Evolutionary conservation across 2,888 invertebrate genomes (phyloP).

Genomic region (Halocaridina rubra): DNA sequence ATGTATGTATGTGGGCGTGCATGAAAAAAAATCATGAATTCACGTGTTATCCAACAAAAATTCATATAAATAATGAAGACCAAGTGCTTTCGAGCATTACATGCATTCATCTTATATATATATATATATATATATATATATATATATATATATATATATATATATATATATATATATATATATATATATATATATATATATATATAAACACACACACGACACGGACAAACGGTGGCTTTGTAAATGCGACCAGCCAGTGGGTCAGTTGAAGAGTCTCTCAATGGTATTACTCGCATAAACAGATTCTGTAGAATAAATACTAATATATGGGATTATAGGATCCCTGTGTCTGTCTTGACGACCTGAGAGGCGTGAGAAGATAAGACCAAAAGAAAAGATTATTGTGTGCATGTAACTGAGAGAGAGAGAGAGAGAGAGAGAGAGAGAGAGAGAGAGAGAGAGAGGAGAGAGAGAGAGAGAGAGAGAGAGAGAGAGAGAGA

Average conservation of each 20-base stretch:
- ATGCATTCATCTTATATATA: background rate
- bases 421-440: too few species aligned
- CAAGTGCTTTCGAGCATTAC: background rate
- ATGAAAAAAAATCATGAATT: background rate
- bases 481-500: background rate
- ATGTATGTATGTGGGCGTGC: background rate
- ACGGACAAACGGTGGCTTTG: background rate
- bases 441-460: background rate
- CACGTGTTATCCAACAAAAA: background rate
- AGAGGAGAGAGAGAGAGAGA: background rate
- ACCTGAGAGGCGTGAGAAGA: background rate
- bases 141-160: too few species aligned
- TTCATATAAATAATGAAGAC: background rate
- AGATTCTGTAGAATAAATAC: too few species aligned
- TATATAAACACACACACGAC: too few species aligned
- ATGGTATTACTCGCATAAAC: too few species aligned
- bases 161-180: too few species aligned
- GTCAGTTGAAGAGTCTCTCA: too few species aligned
- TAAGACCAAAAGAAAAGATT: background rate
- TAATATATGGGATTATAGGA: too few species aligned
- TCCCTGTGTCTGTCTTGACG: too few species aligned
- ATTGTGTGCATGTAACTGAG: background rate
- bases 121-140: too few species aligned
- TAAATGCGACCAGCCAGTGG: too few species aligned
- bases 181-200: conserved; percentile 20